Conservation (phyloP, 2,797 vertebrate genomes). For the Clarias laeviceps region DNA sequence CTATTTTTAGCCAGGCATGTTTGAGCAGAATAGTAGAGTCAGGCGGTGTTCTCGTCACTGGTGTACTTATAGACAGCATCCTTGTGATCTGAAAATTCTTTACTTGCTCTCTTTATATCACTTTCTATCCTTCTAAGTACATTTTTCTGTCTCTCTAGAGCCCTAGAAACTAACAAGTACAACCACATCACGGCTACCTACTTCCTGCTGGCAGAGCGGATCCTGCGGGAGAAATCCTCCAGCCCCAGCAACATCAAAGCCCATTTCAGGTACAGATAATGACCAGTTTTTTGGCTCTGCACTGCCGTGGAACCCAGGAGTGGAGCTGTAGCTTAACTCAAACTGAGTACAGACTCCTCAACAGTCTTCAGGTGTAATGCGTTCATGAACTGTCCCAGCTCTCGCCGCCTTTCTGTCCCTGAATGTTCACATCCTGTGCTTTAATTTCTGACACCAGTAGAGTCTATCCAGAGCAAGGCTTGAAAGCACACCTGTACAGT, state of each 20-base stretch:
- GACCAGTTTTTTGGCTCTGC: background rate
- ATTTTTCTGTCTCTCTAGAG: slow-evolving; percentile 72
- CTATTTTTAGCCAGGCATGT: slow-evolving; percentile 45
- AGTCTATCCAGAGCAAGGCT: background rate
- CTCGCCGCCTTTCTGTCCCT: background rate
- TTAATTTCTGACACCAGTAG: slow-evolving; percentile 8
- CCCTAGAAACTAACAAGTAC: slow-evolving; percentile 97
- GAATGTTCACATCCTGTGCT: background rate
- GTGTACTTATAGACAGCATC: background rate
- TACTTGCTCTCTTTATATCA: slow-evolving; percentile 4
- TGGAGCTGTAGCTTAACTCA: background rate
- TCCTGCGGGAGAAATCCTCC: slow-evolving; percentile 94
- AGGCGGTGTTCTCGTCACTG: slow-evolving; percentile 6
- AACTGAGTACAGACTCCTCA: background rate
- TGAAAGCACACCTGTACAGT: background rate
- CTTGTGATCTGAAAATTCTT: slow-evolving; percentile 1
- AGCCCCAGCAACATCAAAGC: slow-evolving; percentile 98
- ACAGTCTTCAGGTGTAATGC: background rate
- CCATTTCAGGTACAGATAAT: slow-evolving; percentile 86
- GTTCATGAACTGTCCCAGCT: background rate
- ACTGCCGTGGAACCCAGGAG: background rate
- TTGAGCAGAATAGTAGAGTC: slow-evolving; percentile 29
- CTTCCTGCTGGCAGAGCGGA: slow-evolving; percentile 94
- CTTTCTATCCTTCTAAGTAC: slow-evolving; percentile 1
- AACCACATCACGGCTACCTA: slow-evolving; percentile 99